Conservation (phyloP, 2,113 vertebrate genomes). For the Aramus guarauna region DNA sequence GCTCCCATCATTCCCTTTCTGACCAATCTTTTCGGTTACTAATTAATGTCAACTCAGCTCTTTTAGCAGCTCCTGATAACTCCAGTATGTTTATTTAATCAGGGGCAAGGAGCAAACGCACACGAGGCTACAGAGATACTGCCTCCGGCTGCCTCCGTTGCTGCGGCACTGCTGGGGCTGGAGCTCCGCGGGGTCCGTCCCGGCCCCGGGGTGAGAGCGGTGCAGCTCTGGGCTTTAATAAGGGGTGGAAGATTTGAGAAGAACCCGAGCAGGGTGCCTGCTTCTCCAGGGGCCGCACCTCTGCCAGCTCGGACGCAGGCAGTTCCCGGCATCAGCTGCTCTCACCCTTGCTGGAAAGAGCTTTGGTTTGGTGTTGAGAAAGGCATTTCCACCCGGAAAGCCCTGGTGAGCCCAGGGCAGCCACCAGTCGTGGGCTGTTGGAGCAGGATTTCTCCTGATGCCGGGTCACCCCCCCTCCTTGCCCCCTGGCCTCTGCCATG, state of each 20-base stretch:
- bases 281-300: background rate
- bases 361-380: background rate
- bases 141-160: background rate
- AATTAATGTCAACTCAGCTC: slow-evolving; percentile 52
- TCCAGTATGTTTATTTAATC: background rate
- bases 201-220: rapidly evolving
- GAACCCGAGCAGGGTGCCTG: rapidly evolving
- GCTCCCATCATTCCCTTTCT: background rate
- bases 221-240: background rate
- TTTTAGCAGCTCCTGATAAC: background rate
- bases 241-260: background rate
- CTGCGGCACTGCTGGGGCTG: background rate
- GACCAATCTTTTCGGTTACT: slow-evolving; percentile 17
- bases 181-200: background rate
- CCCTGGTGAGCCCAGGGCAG: background rate
- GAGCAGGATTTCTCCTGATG: background rate
- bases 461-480: rapidly evolving
- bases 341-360: background rate
- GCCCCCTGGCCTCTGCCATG: background rate
- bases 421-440: background rate
- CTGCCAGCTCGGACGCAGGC: background rate
- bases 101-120: slow-evolving; percentile 30
- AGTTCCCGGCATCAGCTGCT: background rate
- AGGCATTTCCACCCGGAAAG: background rate
- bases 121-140: background rate